Conservation (phyloP, 2,888 invertebrate species). For the Drosophila bunnanda region DNA sequence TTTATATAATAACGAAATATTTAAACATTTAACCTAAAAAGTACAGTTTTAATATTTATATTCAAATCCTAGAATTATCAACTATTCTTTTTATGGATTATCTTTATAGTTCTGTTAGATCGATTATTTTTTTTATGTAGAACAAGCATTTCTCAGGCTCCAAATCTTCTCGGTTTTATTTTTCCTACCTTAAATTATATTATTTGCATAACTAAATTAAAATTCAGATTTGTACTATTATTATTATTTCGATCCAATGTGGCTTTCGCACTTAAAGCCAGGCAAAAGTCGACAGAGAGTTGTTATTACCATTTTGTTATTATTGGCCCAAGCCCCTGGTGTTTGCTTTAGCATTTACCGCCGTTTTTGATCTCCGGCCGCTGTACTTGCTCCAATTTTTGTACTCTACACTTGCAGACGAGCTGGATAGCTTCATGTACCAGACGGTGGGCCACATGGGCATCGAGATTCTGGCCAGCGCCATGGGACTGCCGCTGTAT, state of each 20-base stretch:
- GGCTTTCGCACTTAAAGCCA: background rate
- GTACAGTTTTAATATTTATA: background rate
- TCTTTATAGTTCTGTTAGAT: too few relatives aligned
- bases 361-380: conserved; percentile 14
- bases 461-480: conserved; percentile 95
- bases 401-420: conserved; percentile 86
- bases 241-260: background rate
- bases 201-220: too few relatives aligned
- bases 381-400: conserved; percentile 3
- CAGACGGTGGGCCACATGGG: conserved; percentile 99
- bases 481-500: conserved; percentile 96
- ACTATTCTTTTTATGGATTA: too few relatives aligned
- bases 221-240: too few relatives aligned
- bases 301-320: conserved; percentile 5
- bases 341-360: conserved; percentile 22
- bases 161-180: too few relatives aligned
- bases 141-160: too few relatives aligned
- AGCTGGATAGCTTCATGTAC: conserved; percentile 99
- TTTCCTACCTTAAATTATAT: too few relatives aligned
- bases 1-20: too few relatives aligned
- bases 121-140: too few relatives aligned
- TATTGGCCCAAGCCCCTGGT: background rate
- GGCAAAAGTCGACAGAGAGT: background rate
- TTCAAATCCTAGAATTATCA: background rate
- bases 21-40: too few relatives aligned